Evolutionary conservation across 2,797 vertebrate genomes (phyloP).

Genomic region (Todus mexicanus): DNA sequence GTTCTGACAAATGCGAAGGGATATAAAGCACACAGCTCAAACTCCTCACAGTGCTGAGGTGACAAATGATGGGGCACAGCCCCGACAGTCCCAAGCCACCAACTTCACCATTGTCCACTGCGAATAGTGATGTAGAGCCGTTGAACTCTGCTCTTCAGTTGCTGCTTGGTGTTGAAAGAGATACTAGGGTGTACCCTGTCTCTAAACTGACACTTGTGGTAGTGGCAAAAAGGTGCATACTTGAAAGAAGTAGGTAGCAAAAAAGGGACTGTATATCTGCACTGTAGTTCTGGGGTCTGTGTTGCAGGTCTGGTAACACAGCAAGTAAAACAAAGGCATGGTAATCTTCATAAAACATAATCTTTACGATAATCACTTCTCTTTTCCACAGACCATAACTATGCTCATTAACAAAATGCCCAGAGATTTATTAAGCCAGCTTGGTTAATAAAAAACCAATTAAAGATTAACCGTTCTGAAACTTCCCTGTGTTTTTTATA

Average conservation of each 20-base stretch:
- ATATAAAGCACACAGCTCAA: neutral
- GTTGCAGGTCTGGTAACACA: neutral
- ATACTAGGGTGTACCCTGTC: neutral
- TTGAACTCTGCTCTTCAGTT: neutral
- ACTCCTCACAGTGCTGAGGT: rapidly evolving
- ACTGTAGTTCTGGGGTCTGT: neutral
- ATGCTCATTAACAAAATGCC: constrained; percentile 48
- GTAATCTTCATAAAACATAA: neutral
- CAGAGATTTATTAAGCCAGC: constrained; percentile 61
- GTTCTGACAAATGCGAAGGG: neutral
- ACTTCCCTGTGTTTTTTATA: constrained; percentile 29
- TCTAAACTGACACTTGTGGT: rapidly evolving
- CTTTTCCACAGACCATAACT: constrained; percentile 48
- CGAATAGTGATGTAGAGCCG: neutral
- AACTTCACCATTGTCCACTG: rapidly evolving
- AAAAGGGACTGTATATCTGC: neutral
- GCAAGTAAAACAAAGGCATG: neutral
- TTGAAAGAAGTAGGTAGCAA: neutral
- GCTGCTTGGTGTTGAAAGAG: neutral
- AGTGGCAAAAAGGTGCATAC: neutral
- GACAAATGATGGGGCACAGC: neutral
- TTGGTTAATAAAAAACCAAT: constrained; percentile 46
- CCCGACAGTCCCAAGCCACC: neutral
- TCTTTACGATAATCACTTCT: constrained; percentile 49
- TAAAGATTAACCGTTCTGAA: constrained; percentile 59